Evolutionary conservation across 2,113 vertebrate species (phyloP).

Genomic region (Gulo gulo): DNA sequence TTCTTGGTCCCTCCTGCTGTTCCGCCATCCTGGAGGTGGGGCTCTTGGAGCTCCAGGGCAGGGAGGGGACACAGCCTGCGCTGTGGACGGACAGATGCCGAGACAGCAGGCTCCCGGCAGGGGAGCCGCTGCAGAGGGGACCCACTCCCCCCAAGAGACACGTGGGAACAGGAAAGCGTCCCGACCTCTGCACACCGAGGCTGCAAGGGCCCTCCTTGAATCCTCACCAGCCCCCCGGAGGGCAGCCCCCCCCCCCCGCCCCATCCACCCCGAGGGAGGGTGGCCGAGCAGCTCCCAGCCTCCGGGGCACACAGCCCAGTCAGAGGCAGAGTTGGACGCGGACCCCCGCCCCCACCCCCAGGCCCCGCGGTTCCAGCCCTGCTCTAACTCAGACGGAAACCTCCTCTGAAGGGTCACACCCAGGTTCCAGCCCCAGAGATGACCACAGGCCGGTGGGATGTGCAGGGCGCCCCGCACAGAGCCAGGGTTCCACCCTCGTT

Average conservation of each 20-base stretch:
- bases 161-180: too few relatives aligned
- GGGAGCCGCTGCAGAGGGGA: neutral
- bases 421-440: neutral
- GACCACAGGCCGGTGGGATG: fast-evolving
- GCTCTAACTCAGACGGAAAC: too few relatives aligned
- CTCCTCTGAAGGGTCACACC: too few relatives aligned
- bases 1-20: neutral
- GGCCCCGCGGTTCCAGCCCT: neutral
- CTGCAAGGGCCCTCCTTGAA: neutral
- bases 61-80: fast-evolving
- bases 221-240: neutral
- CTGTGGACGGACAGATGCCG: neutral
- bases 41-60: fast-evolving
- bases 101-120: neutral
- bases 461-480: neutral
- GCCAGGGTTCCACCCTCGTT: neutral
- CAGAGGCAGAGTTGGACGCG: neutral
- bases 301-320: neutral
- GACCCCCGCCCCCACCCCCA: too few relatives aligned
- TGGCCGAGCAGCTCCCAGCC: neutral
- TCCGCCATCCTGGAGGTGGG: neutral
- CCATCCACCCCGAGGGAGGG: neutral
- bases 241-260: neutral
- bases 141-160: fast-evolving
- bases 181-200: fast-evolving